Base-by-base conservation (phyloP, 2,888 invertebrate genomes). In the Terebella lapidaria region DNA sequence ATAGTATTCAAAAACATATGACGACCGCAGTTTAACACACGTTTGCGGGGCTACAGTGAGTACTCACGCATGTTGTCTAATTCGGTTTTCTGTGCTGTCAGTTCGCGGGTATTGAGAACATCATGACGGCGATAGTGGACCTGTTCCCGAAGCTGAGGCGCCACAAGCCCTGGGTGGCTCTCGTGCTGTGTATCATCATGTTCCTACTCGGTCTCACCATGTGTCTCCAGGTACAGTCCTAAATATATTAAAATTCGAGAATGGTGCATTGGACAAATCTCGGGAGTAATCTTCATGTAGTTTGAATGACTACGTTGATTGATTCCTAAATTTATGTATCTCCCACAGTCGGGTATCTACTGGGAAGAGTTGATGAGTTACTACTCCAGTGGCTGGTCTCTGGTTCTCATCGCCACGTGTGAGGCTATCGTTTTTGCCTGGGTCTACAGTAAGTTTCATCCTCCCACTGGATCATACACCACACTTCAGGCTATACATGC, bases 371-470 rank as follows among this genome's bases (percentile, higher is more conserved):
- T 70, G 55, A 64, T 70, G 59, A 52, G 61, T 29, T 65, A 66
- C 57, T 70, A 69, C 58, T 63, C 68, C 2, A 61, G 59, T 45
- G 69, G 70, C 3, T 68, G 66, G 65, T 69, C 68, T 1, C 62
- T 70, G 27, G 59, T 70, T 18, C 45, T 70, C 28, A 70, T 70
- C 22, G 70, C 66, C 3, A 27, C 67, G 18, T 58, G 47, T n/a
- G 70, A 70, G 58, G 54, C 54, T 30, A 58, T 66, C 5, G 64
- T 67, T 45, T 62, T 67, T 45, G 35, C 66, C 3, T 70, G 69
- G 69, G 59, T 69, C 20, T 70, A 70, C 47, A 65, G 68, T 68
- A 46, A 60, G 59, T 58, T 35, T 35, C 42, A 35, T n/a, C n/a
- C 42, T 15, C 42, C n/a, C 42, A 35, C 42, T 35, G 10, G n/a